Conservation (phyloP, 2,113 vertebrate genomes). For the Trichechus manatus region DNA sequence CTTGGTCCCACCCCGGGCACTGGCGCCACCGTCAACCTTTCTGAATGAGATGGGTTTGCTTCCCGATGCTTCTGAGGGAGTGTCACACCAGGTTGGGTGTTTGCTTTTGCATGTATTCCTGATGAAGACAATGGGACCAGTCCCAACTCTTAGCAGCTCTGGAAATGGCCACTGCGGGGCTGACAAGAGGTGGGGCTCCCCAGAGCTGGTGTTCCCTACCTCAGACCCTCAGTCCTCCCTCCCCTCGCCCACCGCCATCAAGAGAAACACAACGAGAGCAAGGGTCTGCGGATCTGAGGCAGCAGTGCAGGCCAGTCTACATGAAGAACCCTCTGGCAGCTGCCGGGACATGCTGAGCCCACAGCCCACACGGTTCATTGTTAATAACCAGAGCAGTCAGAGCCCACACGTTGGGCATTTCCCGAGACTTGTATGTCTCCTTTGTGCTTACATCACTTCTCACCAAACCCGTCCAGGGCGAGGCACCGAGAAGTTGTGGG, state of each 20-base stretch:
- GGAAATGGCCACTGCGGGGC: accelerated
- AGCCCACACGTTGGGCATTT: slow-evolving; percentile 52
- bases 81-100: accelerated
- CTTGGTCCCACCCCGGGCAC: accelerated
- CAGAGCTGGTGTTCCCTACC: accelerated
- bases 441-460: slow-evolving; percentile 74
- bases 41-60: accelerated
- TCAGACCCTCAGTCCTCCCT: accelerated
- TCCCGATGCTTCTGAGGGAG: accelerated
- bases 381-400: slow-evolving; percentile 45
- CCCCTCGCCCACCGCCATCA: accelerated
- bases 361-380: neutral
- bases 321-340: neutral
- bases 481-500: slow-evolving; percentile 75
- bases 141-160: neutral
- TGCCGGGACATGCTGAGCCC: neutral
- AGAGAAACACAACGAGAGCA: neutral
- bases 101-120: accelerated
- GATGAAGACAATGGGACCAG: accelerated
- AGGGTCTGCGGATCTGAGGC: neutral
- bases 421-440: slow-evolving; percentile 50
- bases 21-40: neutral
- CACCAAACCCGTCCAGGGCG: slow-evolving; percentile 61
- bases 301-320: neutral
- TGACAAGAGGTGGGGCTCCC: neutral